A percentile compares a stretch with the other conserved stretches of the same genome.
phyloP scores from a whole-genome alignment of 2,888 invertebrate species.

The Latrodectus hesperus region DNA sequence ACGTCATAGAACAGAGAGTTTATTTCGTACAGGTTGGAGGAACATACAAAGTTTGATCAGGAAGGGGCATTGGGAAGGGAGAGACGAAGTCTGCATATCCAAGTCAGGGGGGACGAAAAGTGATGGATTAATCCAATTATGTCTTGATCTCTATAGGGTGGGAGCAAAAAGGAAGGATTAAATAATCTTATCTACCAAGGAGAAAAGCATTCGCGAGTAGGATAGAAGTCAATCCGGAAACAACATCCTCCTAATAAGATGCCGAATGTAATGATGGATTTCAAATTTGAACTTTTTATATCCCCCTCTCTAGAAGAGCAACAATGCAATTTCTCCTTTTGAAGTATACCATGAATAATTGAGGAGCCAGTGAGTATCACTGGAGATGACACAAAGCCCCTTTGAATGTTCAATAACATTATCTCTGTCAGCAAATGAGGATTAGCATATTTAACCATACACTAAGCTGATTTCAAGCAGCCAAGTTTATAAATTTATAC shows the following conservation, averaged over 20 bases:
- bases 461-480: too few relatives aligned
- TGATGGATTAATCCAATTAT: slow-evolving; percentile 54
- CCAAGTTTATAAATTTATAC: too few relatives aligned
- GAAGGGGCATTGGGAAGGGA: background rate
- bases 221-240: background rate
- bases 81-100: background rate
- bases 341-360: too few relatives aligned
- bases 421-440: too few relatives aligned
- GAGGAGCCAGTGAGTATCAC: too few relatives aligned
- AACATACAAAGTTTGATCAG: too few relatives aligned
- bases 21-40: slow-evolving; percentile 31
- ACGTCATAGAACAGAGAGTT: slow-evolving; percentile 30
- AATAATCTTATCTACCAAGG: slow-evolving; percentile 3
- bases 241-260: background rate
- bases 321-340: too few relatives aligned
- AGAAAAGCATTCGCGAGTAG: background rate
- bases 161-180: background rate
- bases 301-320: too few relatives aligned
- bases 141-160: background rate
- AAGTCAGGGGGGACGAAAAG: background rate
- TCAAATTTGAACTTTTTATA: background rate
- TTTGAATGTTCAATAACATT: too few relatives aligned
- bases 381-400: too few relatives aligned
- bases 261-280: background rate
- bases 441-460: too few relatives aligned